phyloP scores from a whole-genome alignment of 2,888 invertebrate genomes.

The Eupithecia inturbata region DNA sequence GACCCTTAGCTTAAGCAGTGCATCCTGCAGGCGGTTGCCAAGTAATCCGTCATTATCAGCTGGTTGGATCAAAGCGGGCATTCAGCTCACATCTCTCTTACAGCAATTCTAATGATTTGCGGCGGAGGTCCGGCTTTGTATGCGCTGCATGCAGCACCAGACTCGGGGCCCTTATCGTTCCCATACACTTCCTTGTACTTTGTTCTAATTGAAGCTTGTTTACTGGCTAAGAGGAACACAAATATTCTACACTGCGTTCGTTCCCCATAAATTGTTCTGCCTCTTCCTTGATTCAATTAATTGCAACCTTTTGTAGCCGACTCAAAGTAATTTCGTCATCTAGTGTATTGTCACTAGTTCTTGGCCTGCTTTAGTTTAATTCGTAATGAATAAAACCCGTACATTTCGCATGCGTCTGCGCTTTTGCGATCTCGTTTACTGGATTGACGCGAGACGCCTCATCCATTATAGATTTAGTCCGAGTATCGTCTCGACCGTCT shows the following conservation, averaged over 20 bases:
- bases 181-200: constrained; percentile 68
- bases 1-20: constrained; percentile 51
- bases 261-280: constrained; percentile 24
- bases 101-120: constrained; percentile 81
- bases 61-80: constrained; percentile 66
- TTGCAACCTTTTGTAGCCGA: not conserved
- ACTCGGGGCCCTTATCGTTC: constrained; percentile 38
- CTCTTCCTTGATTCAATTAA: constrained; percentile 6
- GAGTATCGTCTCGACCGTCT: constrained; percentile 69
- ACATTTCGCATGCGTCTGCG: constrained; percentile 34
- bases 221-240: constrained; percentile 13
- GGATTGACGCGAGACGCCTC: constrained; percentile 79
- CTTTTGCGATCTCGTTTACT: constrained; percentile 77
- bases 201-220: constrained; percentile 76
- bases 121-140: constrained; percentile 77
- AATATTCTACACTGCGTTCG: constrained; percentile 8
- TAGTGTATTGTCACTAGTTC: constrained; percentile 9
- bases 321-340: not conserved
- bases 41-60: constrained; percentile 72
- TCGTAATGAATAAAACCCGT: constrained; percentile 36
- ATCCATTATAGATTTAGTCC: constrained; percentile 82
- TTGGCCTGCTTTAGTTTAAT: constrained; percentile 24
- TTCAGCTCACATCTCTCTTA: constrained; percentile 80
- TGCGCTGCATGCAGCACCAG: constrained; percentile 54
- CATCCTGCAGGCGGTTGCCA: constrained; percentile 59